Evolutionary conservation across 2,888 invertebrate species (phyloP).

Genomic region (Odontothrips loti): DNA sequence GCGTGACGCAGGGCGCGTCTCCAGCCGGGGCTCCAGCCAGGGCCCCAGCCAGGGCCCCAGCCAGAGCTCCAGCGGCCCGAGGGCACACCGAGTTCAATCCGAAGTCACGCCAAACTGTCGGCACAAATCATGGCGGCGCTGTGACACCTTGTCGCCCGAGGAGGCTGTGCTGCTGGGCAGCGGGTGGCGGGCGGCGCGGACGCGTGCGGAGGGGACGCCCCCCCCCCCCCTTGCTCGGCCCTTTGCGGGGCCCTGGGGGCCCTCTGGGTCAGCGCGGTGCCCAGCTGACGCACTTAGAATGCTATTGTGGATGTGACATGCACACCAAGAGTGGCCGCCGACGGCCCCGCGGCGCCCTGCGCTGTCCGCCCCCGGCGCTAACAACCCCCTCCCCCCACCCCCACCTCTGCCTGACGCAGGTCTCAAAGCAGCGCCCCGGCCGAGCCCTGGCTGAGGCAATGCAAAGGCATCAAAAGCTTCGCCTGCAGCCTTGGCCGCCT

Average conservation of each 20-base stretch:
- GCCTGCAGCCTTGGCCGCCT: not conserved
- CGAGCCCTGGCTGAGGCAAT: no score
- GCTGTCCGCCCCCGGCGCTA: not conserved
- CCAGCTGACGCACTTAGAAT: constrained; percentile 26
- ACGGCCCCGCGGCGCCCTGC: not conserved
- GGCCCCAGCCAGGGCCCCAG: not conserved
- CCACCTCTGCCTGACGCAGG: not conserved
- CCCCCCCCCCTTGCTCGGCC: not conserved
- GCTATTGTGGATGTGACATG: constrained; percentile 26
- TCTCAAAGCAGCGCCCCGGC: not conserved
- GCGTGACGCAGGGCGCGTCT: not conserved
- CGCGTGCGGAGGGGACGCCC: not conserved
- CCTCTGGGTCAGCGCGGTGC: not conserved
- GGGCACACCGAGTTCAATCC: constrained; percentile 3
- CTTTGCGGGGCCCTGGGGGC: not conserved
- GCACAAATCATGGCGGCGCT: constrained; percentile 12
- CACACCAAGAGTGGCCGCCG: not conserved
- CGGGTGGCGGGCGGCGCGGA: not conserved
- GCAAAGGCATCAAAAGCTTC: not conserved
- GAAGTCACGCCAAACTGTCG: constrained; percentile 22
- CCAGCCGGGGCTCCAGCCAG: not conserved
- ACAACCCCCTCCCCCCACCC: not conserved
- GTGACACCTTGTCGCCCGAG: constrained; percentile 6
- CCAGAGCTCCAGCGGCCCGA: not conserved
- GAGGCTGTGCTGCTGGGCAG: not conserved